Percentiles rank a stretch among this genome's conserved stretches.
These are phyloP conservation scores for Hybognathus amarus DNA, from an alignment of 2,797 vertebrate genomes.

Conservation along the genomic window DNA sequence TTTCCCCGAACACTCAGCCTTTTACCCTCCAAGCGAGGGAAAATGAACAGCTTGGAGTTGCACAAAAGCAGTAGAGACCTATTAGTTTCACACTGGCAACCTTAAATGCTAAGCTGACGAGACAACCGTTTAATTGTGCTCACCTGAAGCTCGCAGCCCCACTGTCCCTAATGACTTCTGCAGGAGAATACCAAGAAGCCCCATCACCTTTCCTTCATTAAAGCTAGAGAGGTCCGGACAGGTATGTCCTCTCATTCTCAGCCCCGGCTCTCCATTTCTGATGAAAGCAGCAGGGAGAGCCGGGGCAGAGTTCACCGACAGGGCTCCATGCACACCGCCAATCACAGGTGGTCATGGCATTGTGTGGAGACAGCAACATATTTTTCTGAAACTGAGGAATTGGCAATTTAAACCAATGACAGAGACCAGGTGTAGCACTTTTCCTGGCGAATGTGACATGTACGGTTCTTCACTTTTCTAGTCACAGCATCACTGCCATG, in stretches of 20 bases:
- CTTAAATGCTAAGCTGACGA: conserved; percentile 71
- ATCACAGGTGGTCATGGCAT: not conserved
- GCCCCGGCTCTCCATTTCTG: not conserved
- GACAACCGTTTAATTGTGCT: conserved; percentile 75
- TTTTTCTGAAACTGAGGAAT: not conserved
- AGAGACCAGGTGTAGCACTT: not conserved
- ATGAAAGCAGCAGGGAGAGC: not conserved
- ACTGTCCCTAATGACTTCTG: conserved; percentile 59
- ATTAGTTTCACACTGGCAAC: conserved; percentile 72
- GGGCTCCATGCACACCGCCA: not conserved
- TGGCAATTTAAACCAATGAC: not conserved
- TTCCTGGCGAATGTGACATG: not conserved
- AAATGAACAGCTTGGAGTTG: conserved; percentile 58
- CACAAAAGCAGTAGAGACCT: conserved; percentile 65
- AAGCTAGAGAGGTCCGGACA: conserved; percentile 33
- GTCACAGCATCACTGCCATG: not conserved
- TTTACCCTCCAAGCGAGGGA: conserved; percentile 62
- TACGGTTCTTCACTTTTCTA: not conserved
- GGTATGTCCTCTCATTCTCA: not conserved
- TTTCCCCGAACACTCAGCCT: conserved; percentile 30
- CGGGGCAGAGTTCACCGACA: not conserved
- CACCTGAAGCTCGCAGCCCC: conserved; percentile 63
- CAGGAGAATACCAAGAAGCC: conserved; percentile 67
- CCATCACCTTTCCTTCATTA: conserved; percentile 67
- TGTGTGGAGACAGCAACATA: not conserved